phyloP scores from a whole-genome alignment of 2,888 invertebrate species.

The Endotricha flammealis region DNA sequence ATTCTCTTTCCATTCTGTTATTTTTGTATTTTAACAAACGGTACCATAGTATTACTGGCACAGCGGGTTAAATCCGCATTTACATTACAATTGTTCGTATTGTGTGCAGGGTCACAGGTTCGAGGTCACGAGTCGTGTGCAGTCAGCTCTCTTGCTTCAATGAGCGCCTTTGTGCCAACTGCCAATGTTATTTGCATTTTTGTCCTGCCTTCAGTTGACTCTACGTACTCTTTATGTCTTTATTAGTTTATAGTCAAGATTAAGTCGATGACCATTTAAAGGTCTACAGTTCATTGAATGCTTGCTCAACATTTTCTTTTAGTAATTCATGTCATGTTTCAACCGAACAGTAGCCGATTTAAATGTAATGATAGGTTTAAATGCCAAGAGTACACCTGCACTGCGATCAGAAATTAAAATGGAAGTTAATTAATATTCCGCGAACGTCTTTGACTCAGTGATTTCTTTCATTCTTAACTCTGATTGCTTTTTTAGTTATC shows the following conservation, averaged over 20 bases:
- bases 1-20: conserved; percentile 1
- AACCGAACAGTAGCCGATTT: conserved; percentile 30
- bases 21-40: conserved; percentile 34
- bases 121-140: conserved; percentile 57
- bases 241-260: conserved; percentile 13
- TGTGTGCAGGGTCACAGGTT: conserved; percentile 69
- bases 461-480: conserved; percentile 16
- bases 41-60: conserved; percentile 47
- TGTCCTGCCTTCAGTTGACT: conserved; percentile 5
- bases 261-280: conserved; percentile 31
- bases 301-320: conserved; percentile 24
- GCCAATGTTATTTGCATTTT: conserved; percentile 16
- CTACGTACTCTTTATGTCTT: conserved; percentile 13
- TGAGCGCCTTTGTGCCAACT: conserved; percentile 32
- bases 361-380: conserved; percentile 33
- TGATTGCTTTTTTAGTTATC: conserved; percentile 9
- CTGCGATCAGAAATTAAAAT: conserved; percentile 41
- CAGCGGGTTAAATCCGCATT: conserved; percentile 55
- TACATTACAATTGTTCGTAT: conserved; percentile 66
- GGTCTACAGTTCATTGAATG: conserved; percentile 18
- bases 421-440: conserved; percentile 39
- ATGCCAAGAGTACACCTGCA: conserved; percentile 33
- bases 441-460: conserved; percentile 20
- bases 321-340: conserved; percentile 35
- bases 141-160: conserved; percentile 37